Evolutionary conservation across 2,888 invertebrate genomes (phyloP).

Genomic region (Hartigia nigra): DNA sequence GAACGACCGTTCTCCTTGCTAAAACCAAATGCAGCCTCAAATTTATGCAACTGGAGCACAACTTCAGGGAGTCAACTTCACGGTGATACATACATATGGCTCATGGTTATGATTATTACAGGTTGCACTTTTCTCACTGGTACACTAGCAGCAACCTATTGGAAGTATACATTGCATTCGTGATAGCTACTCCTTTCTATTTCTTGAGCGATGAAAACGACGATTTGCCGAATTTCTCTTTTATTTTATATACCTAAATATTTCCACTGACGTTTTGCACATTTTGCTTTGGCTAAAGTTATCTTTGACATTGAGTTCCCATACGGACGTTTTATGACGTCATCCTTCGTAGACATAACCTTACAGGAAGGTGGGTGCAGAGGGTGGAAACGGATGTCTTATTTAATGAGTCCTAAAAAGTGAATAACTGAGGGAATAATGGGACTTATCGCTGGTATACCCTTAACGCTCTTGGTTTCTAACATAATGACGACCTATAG

Average conservation of each 20-base stretch:
- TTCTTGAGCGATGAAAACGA: neutral
- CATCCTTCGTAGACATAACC: neutral
- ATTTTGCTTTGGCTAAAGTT: neutral
- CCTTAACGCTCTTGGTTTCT: neutral
- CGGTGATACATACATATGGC: neutral
- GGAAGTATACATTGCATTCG: neutral
- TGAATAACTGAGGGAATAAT: constrained; percentile 5
- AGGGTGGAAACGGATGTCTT: neutral
- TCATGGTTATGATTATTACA: constrained; percentile 9
- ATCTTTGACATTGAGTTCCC: neutral
- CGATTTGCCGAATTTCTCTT: neutral
- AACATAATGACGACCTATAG: neutral
- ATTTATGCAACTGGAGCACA: constrained; percentile 9
- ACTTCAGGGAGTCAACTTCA: constrained; percentile 7
- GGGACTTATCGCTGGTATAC: constrained; percentile 1
- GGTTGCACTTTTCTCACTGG: neutral
- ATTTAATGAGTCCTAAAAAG: constrained; percentile 5
- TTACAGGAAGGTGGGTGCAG: neutral
- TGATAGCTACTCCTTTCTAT: neutral
- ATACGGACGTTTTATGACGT: neutral
- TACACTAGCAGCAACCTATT: neutral
- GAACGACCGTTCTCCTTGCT: constrained; percentile 27
- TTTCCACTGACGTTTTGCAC: neutral
- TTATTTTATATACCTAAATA: neutral
- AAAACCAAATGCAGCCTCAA: neutral